phyloP scores from a whole-genome alignment of 2,888 invertebrate species.

The Homarus gammarus region DNA sequence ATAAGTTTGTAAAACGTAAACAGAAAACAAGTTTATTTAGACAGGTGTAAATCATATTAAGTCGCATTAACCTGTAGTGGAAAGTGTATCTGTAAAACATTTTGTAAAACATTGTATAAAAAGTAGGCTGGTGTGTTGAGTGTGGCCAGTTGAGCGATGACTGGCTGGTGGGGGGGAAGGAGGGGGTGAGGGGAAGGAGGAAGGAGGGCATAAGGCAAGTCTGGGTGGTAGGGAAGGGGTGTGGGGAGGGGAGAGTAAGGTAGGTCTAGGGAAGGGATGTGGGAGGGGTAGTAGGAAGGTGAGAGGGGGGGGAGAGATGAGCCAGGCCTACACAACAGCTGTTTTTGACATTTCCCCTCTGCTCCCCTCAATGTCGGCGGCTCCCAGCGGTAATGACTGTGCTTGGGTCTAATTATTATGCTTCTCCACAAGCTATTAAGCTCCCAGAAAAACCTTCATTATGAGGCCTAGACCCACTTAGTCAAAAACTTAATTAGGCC shows the following conservation, averaged over 20 bases:
- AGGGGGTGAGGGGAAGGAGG: neutral
- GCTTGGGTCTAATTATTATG: constrained; percentile 46
- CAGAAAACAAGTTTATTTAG: too few relatives aligned
- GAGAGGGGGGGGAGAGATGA: neutral
- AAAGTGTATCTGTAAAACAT: too few relatives aligned
- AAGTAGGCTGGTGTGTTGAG: too few relatives aligned
- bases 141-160: too few relatives aligned
- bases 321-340: constrained; percentile 6
- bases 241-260: neutral
- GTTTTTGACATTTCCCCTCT: constrained; percentile 30
- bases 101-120: too few relatives aligned
- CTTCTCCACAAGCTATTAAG: constrained; percentile 55
- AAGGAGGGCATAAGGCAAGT: neutral
- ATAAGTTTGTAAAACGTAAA: too few relatives aligned
- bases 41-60: too few relatives aligned
- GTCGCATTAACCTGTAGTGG: too few relatives aligned
- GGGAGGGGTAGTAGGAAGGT: too few relatives aligned
- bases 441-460: constrained; percentile 50
- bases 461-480: constrained; percentile 56
- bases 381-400: constrained; percentile 27
- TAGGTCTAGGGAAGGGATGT: neutral
- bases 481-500: constrained; percentile 69
- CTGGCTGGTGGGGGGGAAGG: neutral
- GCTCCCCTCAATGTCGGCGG: neutral
- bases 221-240: too few relatives aligned